Evolutionary conservation across 2,888 invertebrate genomes (phyloP).

Genomic region (Drosophila anomelani): DNA sequence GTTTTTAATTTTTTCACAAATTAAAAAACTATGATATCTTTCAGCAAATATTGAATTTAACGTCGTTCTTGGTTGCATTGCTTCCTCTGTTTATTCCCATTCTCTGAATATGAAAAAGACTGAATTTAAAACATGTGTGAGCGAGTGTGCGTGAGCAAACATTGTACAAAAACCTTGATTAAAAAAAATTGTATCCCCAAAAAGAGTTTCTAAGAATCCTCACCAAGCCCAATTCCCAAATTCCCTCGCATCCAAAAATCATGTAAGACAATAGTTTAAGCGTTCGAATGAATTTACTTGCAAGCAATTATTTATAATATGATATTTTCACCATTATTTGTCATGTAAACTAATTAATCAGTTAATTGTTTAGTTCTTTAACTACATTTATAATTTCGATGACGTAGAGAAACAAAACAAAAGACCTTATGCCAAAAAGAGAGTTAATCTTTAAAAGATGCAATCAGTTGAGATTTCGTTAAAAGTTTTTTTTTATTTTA

Average conservation of each 20-base stretch:
- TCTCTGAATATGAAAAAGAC: conserved; percentile 69
- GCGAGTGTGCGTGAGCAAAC: conserved; percentile 31
- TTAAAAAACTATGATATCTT: background rate
- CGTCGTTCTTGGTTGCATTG: conserved; percentile 11
- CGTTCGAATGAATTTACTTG: conserved; percentile 57
- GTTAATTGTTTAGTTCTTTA: conserved; percentile 63
- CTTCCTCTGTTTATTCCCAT: conserved; percentile 32
- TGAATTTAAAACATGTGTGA: conserved; percentile 56
- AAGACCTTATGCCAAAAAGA: conserved; percentile 66
- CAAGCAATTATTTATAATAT: conserved; percentile 56
- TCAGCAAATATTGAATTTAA: background rate
- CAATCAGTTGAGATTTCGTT: conserved; percentile 62
- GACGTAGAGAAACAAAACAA: conserved; percentile 24
- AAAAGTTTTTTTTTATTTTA: conserved; percentile 17
- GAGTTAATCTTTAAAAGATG: conserved; percentile 42
- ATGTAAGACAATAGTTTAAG: conserved; percentile 39
- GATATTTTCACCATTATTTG: conserved; percentile 43
- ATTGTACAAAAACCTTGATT: conserved; percentile 24
- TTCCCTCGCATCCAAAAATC: conserved; percentile 20
- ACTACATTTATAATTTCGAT: conserved; percentile 77
- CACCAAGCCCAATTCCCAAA: background rate
- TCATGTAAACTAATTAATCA: conserved; percentile 46
- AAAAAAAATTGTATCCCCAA: conserved; percentile 1
- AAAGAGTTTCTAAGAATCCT: conserved; percentile 10
- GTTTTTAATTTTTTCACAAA: background rate